A percentile compares a stretch with the other conserved stretches of the same genome.
These are phyloP conservation scores for Drosophila hamatofila DNA, from an alignment of 2,888 invertebrate genomes.

Conservation along the genomic window DNA sequence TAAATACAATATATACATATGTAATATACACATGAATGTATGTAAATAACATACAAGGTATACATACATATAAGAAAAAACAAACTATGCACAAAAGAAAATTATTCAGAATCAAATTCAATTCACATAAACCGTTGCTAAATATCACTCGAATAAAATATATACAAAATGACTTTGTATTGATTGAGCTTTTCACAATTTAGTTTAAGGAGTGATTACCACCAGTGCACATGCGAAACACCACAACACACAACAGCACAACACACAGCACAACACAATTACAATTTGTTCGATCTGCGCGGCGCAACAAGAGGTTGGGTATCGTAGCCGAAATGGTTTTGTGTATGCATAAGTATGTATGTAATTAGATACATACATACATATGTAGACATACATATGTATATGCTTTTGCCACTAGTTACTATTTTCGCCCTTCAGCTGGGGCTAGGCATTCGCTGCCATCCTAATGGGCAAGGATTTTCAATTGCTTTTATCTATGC, in stretches of 20 bases:
- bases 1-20: background rate
- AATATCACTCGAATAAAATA: background rate
- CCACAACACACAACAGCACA: background rate
- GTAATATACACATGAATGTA: background rate
- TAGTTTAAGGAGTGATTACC: constrained; percentile 28
- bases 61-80: background rate
- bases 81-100: too few relatives aligned
- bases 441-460: background rate
- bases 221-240: constrained; percentile 33
- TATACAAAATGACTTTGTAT: background rate
- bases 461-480: constrained; percentile 4
- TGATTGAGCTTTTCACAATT: constrained; percentile 13
- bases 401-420: constrained; percentile 9
- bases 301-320: constrained; percentile 61
- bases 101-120: background rate
- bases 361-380: constrained; percentile 20
- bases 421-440: constrained; percentile 23
- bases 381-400: background rate
- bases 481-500: constrained; percentile 9
- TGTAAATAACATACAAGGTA: background rate
- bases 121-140: background rate
- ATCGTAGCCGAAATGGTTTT: constrained; percentile 31
- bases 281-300: constrained; percentile 48
- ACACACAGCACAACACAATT: constrained; percentile 32
- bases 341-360: constrained; percentile 31